phyloP scores from a whole-genome alignment of 1,140 invertebrate species.

The Dolichoris vasculosae region DNA sequence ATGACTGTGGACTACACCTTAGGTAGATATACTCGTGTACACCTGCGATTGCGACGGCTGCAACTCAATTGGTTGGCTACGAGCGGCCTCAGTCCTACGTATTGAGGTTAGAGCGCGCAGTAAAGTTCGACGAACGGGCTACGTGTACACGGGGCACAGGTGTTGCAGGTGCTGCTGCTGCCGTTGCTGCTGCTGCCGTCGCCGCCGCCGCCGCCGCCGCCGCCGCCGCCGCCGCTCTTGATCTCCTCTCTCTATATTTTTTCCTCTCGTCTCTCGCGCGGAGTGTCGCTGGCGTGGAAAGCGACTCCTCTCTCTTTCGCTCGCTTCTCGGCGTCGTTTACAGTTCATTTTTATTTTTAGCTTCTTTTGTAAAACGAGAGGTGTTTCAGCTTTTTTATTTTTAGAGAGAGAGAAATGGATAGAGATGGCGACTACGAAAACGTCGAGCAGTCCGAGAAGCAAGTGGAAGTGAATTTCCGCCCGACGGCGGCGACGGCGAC shows the following conservation, averaged over 20 bases:
- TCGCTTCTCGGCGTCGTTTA: background rate
- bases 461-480: conserved; percentile 33
- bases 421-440: conserved; percentile 45
- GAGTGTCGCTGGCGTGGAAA: conserved; percentile 8
- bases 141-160: conserved; percentile 49
- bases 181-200: background rate
- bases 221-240: background rate
- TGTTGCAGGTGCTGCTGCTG: conserved; percentile 38
- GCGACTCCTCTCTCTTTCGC: background rate
- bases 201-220: background rate
- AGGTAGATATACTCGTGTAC: background rate
- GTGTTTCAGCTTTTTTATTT: conserved; percentile 44
- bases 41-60: conserved; percentile 6
- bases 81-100: background rate
- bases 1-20: background rate
- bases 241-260: conserved; percentile 4
- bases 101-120: conserved; percentile 35
- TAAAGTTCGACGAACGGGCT: conserved; percentile 46
- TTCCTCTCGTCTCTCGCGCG: background rate
- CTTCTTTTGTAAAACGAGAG: conserved; percentile 22
- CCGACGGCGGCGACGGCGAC: background rate
- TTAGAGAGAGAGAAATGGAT: conserved; percentile 48
- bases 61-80: background rate
- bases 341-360: conserved; percentile 38
- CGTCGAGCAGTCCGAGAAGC: conserved; percentile 29